Evolutionary conservation across 2,888 invertebrate genomes (phyloP), one percentile per base, ranked within the genome.

Genomic region (Galerucella calmariensis): DNA sequence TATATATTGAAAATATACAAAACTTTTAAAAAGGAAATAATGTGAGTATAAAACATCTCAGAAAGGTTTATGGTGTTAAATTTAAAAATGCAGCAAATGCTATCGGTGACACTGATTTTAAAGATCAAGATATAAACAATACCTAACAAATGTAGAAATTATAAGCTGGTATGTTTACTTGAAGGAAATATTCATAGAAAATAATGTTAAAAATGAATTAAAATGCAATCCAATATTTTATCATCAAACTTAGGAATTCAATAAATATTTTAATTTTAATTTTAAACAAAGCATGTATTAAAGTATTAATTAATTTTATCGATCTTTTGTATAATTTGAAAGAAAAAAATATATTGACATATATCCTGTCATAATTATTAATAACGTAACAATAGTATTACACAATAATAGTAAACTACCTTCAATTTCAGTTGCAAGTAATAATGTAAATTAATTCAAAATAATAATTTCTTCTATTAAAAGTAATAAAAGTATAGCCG

Each of bases 401-500:
- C 62, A n/a, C 62, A 62, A 62, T 41, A 35, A 62, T 41, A 62
- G 35, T 62, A 16, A 35, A 41, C 41, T 62, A 62, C 62, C 62
- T 62, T 62, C 62, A 62, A 8, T 62, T 41, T 41, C 48, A 48
- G 14, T 41, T 59, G 62, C 16, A 41, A 41, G 14, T 10, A 16
- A 61, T 27, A 61, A 27, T 61, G 14, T 35, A 14, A 62, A 62
- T 62, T 62, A 62, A 62, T 62, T 62, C 8, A 12, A n/a, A 62
- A 62, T 41, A 62, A 62, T 16, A 62, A 62, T 62, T 41, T 62
- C 62, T 62, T 41, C 35, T 6, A 62, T 9, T 41, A 62, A 41
- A 72, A 68, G 41, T 61, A 61, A 61, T 61, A 56, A 59, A 62
- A 10, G 10, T 56, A 56, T 56, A 11, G 67, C 72, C 68, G 53